Conservation (phyloP, 2,113 vertebrate species). For the Anolis carolinensis region DNA sequence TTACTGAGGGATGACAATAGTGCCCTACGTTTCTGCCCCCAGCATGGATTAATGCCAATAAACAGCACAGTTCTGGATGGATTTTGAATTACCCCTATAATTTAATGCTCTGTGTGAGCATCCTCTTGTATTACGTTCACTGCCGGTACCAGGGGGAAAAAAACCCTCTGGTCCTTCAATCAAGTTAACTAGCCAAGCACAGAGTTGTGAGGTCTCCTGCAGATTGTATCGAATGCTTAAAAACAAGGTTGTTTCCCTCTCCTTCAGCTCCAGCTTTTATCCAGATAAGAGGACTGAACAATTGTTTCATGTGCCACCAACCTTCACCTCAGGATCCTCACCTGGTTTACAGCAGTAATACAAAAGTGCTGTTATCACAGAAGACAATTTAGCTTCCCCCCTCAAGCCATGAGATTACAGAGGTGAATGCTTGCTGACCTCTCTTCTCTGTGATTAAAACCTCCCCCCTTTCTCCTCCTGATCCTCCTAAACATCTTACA, state of each 20-base stretch:
- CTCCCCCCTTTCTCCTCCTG: neutral
- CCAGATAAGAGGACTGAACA: constrained; percentile 52
- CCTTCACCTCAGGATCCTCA: constrained; percentile 25
- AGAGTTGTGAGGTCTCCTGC: constrained; percentile 4
- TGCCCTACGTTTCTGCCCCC: neutral
- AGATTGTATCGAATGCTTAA: neutral
- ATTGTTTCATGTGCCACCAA: constrained; percentile 49
- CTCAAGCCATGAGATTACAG: accelerated
- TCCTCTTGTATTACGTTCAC: constrained; percentile 20
- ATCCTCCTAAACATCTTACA: accelerated
- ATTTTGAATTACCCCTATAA: constrained; percentile 23
- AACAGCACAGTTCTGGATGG: neutral
- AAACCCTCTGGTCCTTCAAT: constrained; percentile 6
- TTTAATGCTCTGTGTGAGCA: constrained; percentile 22
- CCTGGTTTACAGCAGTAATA: accelerated
- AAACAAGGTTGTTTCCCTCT: neutral
- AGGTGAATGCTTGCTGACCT: neutral
- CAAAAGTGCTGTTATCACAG: neutral
- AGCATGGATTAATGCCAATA: accelerated
- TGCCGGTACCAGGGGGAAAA: constrained; percentile 40
- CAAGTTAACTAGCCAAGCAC: neutral
- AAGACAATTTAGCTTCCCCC: neutral
- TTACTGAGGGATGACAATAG: neutral
- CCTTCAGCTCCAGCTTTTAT: constrained; percentile 22
- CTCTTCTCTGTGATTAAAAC: neutral